Evolutionary conservation across 2,888 invertebrate genomes (phyloP).

Genomic region (Drosophila meridiana): DNA sequence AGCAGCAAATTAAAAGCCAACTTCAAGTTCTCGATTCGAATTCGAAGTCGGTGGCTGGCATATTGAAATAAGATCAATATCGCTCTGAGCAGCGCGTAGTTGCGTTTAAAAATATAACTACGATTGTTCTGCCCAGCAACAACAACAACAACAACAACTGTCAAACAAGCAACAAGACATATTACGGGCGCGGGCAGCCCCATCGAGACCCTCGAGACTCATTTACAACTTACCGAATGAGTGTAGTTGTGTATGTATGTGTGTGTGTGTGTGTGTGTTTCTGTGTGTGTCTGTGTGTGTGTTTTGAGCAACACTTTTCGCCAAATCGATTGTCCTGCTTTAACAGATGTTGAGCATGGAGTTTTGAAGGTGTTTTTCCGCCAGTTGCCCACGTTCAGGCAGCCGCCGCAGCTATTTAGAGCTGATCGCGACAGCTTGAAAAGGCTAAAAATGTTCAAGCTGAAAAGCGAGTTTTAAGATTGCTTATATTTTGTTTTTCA

Average conservation of each 20-base stretch:
- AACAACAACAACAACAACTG: conserved; percentile 54
- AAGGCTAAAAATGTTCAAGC: neutral
- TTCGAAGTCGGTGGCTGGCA: conserved; percentile 60
- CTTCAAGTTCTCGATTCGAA: conserved; percentile 42
- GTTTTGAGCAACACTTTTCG: conserved; percentile 62
- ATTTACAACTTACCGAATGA: conserved; percentile 74
- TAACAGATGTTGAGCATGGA: conserved; percentile 78
- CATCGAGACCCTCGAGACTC: conserved; percentile 71
- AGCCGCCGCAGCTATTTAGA: conserved; percentile 20
- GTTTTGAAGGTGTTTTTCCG: conserved; percentile 74
- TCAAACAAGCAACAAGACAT: conserved; percentile 71
- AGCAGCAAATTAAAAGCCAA: conserved; percentile 71
- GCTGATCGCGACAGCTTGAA: conserved; percentile 10
- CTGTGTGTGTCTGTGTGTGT: conserved; percentile 49
- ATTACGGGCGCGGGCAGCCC: conserved; percentile 70
- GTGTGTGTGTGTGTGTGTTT: conserved; percentile 28
- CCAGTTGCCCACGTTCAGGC: conserved; percentile 52
- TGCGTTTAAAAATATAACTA: conserved; percentile 78
- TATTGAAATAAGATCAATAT: conserved; percentile 78
- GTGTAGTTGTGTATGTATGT: conserved; percentile 26
- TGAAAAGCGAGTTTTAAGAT: neutral
- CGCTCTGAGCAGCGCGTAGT: conserved; percentile 74
- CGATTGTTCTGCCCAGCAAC: conserved; percentile 65
- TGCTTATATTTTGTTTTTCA: no score
- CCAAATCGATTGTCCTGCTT: conserved; percentile 76